These are phyloP conservation scores for Heloderma charlesbogerti DNA, from an alignment of 2,113 vertebrate genomes.

Conservation along the genomic window DNA sequence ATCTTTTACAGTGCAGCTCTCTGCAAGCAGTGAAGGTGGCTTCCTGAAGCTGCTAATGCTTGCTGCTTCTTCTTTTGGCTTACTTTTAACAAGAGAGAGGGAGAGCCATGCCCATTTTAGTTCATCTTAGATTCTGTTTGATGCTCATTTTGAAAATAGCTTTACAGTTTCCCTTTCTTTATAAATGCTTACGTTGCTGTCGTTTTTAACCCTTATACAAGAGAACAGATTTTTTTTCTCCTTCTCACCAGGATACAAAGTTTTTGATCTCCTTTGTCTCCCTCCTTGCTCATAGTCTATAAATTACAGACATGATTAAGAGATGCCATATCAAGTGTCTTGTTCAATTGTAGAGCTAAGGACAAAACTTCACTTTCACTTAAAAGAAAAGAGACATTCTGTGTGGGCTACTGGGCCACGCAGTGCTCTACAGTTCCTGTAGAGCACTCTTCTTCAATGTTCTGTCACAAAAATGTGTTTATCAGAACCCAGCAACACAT, in stretches of 20 bases:
- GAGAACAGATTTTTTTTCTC: slow-evolving; percentile 41
- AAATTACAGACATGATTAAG: slow-evolving; percentile 67
- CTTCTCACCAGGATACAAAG: slow-evolving; percentile 52
- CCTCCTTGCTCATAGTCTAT: slow-evolving; percentile 59
- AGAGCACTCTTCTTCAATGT: slow-evolving; percentile 66
- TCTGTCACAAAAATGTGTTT: slow-evolving; percentile 6
- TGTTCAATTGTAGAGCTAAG: slow-evolving; percentile 13
- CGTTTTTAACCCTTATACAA: slow-evolving; percentile 60
- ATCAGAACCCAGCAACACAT: background rate
- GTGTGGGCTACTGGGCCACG: slow-evolving; percentile 11
- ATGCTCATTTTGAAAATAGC: slow-evolving; percentile 65
- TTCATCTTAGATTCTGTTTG: slow-evolving; percentile 56
- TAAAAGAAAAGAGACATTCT: slow-evolving; percentile 66
- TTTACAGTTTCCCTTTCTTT: slow-evolving; percentile 69
- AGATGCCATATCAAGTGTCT: slow-evolving; percentile 64
- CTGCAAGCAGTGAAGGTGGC: slow-evolving; percentile 49
- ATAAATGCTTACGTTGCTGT: slow-evolving; percentile 57
- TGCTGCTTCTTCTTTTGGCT: slow-evolving; percentile 38
- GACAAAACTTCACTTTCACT: slow-evolving; percentile 73
- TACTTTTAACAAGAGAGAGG: slow-evolving; percentile 40
- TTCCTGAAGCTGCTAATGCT: slow-evolving; percentile 19
- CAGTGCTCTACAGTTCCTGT: slow-evolving; percentile 57
- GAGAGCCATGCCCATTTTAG: slow-evolving; percentile 13
- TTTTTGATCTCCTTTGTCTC: slow-evolving; percentile 72
- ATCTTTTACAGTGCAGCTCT: slow-evolving; percentile 60